A percentile compares a stretch with the other conserved stretches of the same genome.
phyloP scores from a whole-genome alignment of 2,797 vertebrate genomes.

The Phalloptychus januarius region DNA sequence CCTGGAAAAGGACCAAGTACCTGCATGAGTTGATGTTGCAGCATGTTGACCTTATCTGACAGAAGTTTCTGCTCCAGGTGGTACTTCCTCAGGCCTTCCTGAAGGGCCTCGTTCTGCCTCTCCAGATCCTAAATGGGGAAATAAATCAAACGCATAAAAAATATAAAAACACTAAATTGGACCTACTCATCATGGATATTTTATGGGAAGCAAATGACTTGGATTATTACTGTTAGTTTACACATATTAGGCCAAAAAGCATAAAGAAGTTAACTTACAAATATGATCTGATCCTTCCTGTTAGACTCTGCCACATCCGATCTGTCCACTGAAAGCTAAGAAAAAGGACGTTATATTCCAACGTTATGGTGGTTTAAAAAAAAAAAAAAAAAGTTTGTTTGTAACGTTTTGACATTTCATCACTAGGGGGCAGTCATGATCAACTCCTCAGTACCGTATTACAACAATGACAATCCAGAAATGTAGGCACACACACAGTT shows the following conservation, averaged over 20 bases:
- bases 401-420: background rate
- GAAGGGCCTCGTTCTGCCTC: constrained; percentile 89
- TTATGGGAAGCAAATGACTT: background rate
- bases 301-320: constrained; percentile 63
- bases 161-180: background rate
- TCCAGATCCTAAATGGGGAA: constrained; percentile 85
- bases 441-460: constrained; percentile 9
- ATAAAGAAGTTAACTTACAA: constrained; percentile 59
- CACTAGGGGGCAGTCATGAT: constrained; percentile 78
- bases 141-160: constrained; percentile 1
- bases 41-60: constrained; percentile 86
- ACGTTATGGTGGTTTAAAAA: background rate
- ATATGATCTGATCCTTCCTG: constrained; percentile 75
- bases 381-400: background rate
- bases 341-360: constrained; percentile 17
- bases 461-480: background rate
- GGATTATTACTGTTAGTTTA: background rate
- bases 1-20: constrained; percentile 63
- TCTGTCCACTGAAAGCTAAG: constrained; percentile 76
- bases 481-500: background rate
- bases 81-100: constrained; percentile 85
- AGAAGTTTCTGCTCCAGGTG: constrained; percentile 90
- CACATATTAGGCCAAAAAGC: background rate
- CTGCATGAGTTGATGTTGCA: constrained; percentile 92
- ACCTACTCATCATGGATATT: background rate